phyloP scores from a whole-genome alignment of 2,113 vertebrate genomes.

The Pithys albifrons region DNA sequence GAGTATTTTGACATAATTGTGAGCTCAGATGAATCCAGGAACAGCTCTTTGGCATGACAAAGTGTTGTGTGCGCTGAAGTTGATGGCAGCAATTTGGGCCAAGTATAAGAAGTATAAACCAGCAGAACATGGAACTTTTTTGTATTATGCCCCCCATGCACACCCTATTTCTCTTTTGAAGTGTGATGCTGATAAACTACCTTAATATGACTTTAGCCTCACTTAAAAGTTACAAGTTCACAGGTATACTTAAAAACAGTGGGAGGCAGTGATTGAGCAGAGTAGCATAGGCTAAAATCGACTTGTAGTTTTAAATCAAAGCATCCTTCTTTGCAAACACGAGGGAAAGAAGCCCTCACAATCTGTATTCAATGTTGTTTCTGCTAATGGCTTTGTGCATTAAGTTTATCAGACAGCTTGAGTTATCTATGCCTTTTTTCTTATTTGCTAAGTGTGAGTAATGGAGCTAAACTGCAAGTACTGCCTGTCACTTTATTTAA shows the following conservation, averaged over 20 bases:
- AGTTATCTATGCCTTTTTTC: background rate
- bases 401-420: background rate
- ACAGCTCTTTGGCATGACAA: background rate
- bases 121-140: background rate
- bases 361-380: background rate
- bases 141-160: fast-evolving
- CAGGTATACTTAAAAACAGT: background rate
- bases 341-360: background rate
- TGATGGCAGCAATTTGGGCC: background rate
- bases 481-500: background rate
- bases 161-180: background rate
- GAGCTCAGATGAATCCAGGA: background rate
- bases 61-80: background rate
- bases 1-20: background rate
- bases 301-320: background rate
- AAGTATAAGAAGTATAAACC: background rate
- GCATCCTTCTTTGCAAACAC: background rate
- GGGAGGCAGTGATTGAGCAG: background rate
- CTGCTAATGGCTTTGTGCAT: background rate
- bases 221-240: background rate
- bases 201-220: background rate
- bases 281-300: background rate
- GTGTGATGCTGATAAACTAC: background rate
- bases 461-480: background rate
- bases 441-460: background rate